These are phyloP conservation scores for Nymphalis polychloros DNA, from an alignment of 2,888 invertebrate genomes.

Conservation along the genomic window DNA sequence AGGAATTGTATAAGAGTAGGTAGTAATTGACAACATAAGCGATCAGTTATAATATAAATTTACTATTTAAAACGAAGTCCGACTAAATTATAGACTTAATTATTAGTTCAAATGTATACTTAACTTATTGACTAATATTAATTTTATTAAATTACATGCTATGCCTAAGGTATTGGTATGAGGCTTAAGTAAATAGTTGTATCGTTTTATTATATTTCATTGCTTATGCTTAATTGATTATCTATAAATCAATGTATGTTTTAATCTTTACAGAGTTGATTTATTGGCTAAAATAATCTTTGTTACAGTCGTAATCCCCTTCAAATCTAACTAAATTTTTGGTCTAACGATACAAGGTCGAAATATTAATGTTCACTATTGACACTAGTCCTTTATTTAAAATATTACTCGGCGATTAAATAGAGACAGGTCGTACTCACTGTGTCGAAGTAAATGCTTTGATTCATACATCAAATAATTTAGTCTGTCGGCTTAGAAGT, in stretches of 20 bases:
- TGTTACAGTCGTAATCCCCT: conserved; percentile 17
- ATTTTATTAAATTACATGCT: not conserved
- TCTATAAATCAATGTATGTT: conserved; percentile 8
- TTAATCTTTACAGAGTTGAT: not conserved
- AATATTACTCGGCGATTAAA: conserved; percentile 32
- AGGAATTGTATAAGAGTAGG: conserved; percentile 12
- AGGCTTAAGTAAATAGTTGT: conserved; percentile 1
- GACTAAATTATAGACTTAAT: too few species aligned
- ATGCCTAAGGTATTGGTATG: not conserved
- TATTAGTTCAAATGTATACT: too few species aligned
- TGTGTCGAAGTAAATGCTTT: conserved; percentile 16
- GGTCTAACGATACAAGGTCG: conserved; percentile 28
- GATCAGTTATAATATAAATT: not conserved
- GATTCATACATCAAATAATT: conserved; percentile 4
- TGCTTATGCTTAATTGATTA: not conserved
- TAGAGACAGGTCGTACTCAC: conserved; percentile 34
- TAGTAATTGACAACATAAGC: not conserved
- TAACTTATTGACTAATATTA: not conserved
- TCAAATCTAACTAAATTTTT: conserved; percentile 28
- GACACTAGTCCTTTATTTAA: conserved; percentile 37
- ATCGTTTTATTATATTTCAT: not conserved
- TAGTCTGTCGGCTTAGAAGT: not conserved
- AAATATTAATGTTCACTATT: conserved; percentile 29
- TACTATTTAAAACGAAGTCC: not conserved
- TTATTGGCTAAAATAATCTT: conserved; percentile 13